Conservation (phyloP, 1,140 invertebrate genomes). For the Heliconius himera region DNA sequence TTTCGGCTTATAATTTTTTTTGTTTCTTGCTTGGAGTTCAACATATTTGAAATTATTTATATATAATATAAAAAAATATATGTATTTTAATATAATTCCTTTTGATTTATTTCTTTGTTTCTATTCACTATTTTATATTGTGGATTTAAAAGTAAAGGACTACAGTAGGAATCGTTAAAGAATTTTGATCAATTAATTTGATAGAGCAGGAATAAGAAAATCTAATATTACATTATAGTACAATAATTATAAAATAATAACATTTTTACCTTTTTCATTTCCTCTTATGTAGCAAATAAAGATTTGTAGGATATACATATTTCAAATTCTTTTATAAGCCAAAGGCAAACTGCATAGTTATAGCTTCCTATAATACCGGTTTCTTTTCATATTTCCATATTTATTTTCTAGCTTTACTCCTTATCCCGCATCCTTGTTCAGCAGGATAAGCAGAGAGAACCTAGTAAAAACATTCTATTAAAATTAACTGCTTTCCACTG, state of each 20-base stretch:
- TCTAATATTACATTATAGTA: not conserved
- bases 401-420: too few species aligned
- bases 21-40: not conserved
- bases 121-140: too few species aligned
- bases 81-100: too few species aligned
- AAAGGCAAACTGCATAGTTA: constrained; percentile 11
- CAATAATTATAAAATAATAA: not conserved
- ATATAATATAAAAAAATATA: too few species aligned
- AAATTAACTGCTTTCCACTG: too few species aligned
- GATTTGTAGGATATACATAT: constrained; percentile 20
- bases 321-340: constrained; percentile 25
- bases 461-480: too few species aligned
- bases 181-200: too few species aligned
- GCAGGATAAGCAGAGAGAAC: too few species aligned
- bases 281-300: constrained; percentile 6
- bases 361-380: not conserved
- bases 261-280: not conserved
- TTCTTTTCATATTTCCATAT: constrained; percentile 5
- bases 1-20: not conserved
- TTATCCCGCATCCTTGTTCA: too few species aligned
- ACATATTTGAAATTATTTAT: too few species aligned
- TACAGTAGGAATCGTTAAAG: too few species aligned
- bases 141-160: too few species aligned
- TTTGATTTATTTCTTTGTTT: not conserved
- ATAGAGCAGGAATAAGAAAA: not conserved